phyloP scores from a whole-genome alignment of 1,140 invertebrate genomes.

The Mactra quadrangularis region DNA sequence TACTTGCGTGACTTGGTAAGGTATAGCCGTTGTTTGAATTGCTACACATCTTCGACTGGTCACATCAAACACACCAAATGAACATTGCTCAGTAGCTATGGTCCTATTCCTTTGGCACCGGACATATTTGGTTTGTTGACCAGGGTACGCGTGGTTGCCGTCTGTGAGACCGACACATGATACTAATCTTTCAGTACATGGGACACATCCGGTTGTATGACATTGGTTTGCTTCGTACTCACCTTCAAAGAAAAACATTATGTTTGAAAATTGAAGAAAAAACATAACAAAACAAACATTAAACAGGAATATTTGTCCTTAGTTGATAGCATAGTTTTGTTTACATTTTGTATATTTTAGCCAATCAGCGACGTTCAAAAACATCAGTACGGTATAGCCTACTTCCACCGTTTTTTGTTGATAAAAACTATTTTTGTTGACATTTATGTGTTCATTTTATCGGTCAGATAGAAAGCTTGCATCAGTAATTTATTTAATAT shows the following conservation, averaged over 20 bases:
- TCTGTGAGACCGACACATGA: slow-evolving; percentile 35
- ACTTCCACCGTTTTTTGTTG: no score
- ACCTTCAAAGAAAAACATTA: slow-evolving; percentile 30
- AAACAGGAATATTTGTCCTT: no score
- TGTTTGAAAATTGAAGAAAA: no score
- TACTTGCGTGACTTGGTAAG: background rate
- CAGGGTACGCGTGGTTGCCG: slow-evolving; percentile 49
- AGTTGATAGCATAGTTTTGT: no score
- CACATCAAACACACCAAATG: slow-evolving; percentile 39
- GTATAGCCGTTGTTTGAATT: background rate
- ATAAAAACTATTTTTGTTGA: no score
- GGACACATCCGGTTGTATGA: slow-evolving; percentile 6
- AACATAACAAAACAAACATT: no score
- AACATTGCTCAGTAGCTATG: slow-evolving; percentile 23
- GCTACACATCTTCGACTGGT: slow-evolving; percentile 12
- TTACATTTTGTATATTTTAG: no score
- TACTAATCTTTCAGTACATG: slow-evolving; percentile 43
- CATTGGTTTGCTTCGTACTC: slow-evolving; percentile 53
- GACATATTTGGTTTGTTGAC: slow-evolving; percentile 28
- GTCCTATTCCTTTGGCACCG: slow-evolving; percentile 34
- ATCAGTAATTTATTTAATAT: no score
- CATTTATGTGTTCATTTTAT: no score
- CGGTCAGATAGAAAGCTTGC: no score
- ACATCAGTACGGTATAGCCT: no score
- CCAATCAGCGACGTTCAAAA: no score